Conservation (phyloP, 1,140 invertebrate genomes). For the Trichonephila inaurata region DNA sequence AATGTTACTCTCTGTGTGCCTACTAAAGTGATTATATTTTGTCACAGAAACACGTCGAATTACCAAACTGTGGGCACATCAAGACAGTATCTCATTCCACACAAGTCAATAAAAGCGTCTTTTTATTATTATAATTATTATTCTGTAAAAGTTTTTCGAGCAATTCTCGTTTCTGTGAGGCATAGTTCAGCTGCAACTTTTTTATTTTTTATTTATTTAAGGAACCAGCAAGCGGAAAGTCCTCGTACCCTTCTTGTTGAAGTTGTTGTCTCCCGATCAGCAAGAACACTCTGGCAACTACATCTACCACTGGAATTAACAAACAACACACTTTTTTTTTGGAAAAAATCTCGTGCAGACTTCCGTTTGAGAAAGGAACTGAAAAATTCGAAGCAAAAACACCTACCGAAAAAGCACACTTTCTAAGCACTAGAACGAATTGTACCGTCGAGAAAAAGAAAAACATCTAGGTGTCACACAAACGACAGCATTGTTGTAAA, state of each 20-base stretch:
- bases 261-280: slow-evolving; percentile 52
- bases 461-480: slow-evolving; percentile 53
- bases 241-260: slow-evolving; percentile 56
- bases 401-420: slow-evolving; percentile 67
- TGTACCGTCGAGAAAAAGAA: slow-evolving; percentile 25
- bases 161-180: slow-evolving; percentile 48
- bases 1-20: slow-evolving; percentile 53
- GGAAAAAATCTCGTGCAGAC: slow-evolving; percentile 44
- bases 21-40: slow-evolving; percentile 50
- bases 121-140: neutral
- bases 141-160: slow-evolving; percentile 31
- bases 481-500: slow-evolving; percentile 52
- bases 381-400: slow-evolving; percentile 57
- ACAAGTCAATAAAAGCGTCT: slow-evolving; percentile 10
- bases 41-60: slow-evolving; percentile 55
- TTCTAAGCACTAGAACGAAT: slow-evolving; percentile 65
- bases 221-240: slow-evolving; percentile 60
- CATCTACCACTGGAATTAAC: slow-evolving; percentile 66
- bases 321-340: slow-evolving; percentile 60
- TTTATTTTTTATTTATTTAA: slow-evolving; percentile 20
- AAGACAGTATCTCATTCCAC: slow-evolving; percentile 53
- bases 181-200: slow-evolving; percentile 40
- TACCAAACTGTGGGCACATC: slow-evolving; percentile 60
- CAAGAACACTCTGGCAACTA: slow-evolving; percentile 60
- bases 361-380: slow-evolving; percentile 28